A percentile compares a stretch with the other conserved stretches of the same genome.
Evolutionary conservation across 1,140 invertebrate genomes (phyloP).

Genomic region (Drosophila ananassae): DNA sequence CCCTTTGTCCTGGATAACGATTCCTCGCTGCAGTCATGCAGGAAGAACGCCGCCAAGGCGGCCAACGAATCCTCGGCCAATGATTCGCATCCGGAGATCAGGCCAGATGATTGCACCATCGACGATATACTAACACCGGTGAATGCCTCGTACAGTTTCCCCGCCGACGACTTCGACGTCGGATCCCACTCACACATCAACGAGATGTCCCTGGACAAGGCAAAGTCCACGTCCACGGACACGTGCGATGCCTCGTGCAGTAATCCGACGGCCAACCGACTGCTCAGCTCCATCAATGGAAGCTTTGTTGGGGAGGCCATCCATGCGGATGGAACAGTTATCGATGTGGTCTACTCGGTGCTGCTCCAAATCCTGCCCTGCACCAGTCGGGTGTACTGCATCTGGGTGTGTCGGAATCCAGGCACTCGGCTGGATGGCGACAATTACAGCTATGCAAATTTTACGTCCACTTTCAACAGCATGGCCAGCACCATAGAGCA

Average conservation of each 20-base stretch:
- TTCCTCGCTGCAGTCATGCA: constrained; percentile 39
- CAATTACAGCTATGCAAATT: constrained; percentile 66
- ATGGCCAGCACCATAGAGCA: constrained; percentile 84
- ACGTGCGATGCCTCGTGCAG: constrained; percentile 50
- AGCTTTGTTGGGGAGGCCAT: constrained; percentile 62
- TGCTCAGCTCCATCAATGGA: constrained; percentile 51
- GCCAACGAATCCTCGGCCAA: constrained; percentile 13
- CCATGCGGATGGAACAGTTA: constrained; percentile 56
- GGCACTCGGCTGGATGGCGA: constrained; percentile 79
- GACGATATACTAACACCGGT: constrained; percentile 58
- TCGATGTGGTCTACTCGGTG: constrained; percentile 65
- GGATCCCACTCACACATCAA: constrained; percentile 39
- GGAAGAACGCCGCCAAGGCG: constrained; percentile 15
- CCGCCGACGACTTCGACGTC: constrained; percentile 44
- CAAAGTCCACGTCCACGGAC: constrained; percentile 30
- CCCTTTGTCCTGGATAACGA: constrained; percentile 48
- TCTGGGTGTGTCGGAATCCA: constrained; percentile 86
- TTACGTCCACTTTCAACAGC: constrained; percentile 85
- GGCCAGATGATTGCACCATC: constrained; percentile 30
- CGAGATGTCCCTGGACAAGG: constrained; percentile 30
- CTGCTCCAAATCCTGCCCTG: constrained; percentile 63
- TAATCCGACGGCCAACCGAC: constrained; percentile 32
- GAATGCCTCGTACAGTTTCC: constrained; percentile 40
- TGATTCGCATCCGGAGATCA: constrained; percentile 28
- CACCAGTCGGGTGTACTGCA: constrained; percentile 84